A percentile compares a stretch with the other conserved stretches of the same genome.
Conservation (phyloP, 2,113 vertebrate genomes). For the Acinonyx jubatus region DNA sequence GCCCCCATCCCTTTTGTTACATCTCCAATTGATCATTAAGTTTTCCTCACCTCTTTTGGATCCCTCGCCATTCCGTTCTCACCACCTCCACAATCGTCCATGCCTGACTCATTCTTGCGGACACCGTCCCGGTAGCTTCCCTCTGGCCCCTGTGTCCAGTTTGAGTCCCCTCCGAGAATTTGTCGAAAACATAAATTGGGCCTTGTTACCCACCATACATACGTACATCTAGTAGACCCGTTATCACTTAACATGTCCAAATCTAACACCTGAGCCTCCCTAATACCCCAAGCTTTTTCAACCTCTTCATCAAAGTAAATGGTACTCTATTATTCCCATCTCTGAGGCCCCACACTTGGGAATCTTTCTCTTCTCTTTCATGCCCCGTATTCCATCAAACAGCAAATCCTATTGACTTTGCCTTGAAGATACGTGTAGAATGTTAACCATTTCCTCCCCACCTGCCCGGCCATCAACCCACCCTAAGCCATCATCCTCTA, state of each 20-base stretch:
- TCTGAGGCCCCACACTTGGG: neutral
- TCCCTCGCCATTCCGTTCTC: neutral
- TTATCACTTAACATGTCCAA: neutral
- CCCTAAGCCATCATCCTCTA: neutral
- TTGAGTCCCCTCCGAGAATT: neutral
- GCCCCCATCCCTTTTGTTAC: rapidly evolving
- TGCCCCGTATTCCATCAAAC: neutral
- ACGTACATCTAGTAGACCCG: neutral
- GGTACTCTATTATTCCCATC: neutral
- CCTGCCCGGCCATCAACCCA: neutral
- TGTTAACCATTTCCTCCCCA: neutral
- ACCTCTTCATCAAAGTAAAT: neutral
- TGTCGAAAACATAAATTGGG: neutral
- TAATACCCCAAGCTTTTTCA: neutral
- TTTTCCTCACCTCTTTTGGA: neutral
- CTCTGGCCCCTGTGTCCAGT: neutral
- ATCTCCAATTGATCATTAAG: neutral
- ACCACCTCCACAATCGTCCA: neutral
- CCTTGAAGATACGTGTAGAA: neutral
- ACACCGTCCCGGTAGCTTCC: neutral
- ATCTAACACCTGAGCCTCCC: neutral
- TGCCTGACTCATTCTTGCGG: neutral
- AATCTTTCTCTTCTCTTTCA: neutral
- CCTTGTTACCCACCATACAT: neutral
- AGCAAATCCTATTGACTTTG: neutral